Conservation (phyloP, 2,888 invertebrate species). For the Erannis defoliaria region DNA sequence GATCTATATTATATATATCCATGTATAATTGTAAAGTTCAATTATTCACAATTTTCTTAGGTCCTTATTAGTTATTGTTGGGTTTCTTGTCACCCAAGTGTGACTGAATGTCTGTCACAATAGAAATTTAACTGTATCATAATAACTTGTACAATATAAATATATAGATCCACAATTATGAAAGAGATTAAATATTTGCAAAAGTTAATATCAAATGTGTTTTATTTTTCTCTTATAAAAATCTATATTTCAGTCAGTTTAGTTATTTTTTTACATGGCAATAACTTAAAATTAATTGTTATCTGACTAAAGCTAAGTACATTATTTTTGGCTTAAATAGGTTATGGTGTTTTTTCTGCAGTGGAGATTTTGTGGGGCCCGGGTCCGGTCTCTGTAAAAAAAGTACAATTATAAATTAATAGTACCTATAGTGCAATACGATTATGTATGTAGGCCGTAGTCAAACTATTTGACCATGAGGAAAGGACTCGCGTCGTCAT, state of each 20-base stretch:
- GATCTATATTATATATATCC: conserved; percentile 69
- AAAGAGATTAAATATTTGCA: conserved; percentile 88
- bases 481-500: no score
- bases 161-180: conserved; percentile 87
- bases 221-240: conserved; percentile 56
- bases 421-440: not conserved
- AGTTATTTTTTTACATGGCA: conserved; percentile 56
- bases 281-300: conserved; percentile 55
- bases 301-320: conserved; percentile 54
- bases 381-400: conserved; percentile 81
- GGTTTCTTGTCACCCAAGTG: conserved; percentile 66
- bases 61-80: conserved; percentile 69
- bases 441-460: no score
- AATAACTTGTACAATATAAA: conserved; percentile 86
- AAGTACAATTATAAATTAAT: conserved; percentile 4
- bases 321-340: conserved; percentile 60
- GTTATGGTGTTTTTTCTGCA: conserved; percentile 53
- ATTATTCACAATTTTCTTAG: conserved; percentile 69
- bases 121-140: conserved; percentile 82
- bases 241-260: conserved; percentile 62
- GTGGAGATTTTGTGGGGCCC: conserved; percentile 86
- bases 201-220: conserved; percentile 79
- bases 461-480: no score
- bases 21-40: conserved; percentile 77
- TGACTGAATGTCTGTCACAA: conserved; percentile 71